Base-by-base conservation (phyloP, 2,113 vertebrate species). In the Rhizomys pruinosus region DNA sequence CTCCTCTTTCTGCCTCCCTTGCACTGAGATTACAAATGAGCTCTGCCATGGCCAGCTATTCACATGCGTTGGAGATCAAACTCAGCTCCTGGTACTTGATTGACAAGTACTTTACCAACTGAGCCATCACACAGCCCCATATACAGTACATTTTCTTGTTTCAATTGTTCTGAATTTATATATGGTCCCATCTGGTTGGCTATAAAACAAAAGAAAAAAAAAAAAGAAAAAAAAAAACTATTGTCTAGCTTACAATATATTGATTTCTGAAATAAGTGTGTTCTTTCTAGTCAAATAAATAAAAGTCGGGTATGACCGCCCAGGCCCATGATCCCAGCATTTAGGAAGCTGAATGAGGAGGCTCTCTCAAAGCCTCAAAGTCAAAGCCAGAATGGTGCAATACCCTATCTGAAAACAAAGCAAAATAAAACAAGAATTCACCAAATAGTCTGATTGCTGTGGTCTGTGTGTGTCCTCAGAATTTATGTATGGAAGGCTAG, bases 231-330 rank as follows among this genome's bases (percentile, higher is more conserved):
- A 79, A 23, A 22, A n/a, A 80, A 69, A 55, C 44, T 19, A n/a
- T 32, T 16, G 34, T 42, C 27, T 71, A 91, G n/a, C 7, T 95
- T 86, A 76, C 20, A 88, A 91, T 2, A 77, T 20, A 69, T 61
- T n/a, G 69, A 69, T 82, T 86, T 16, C 42, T 71, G 20, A 90
- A 87, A 91, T 2, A 88, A 73, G 69, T 64, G 61, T 64, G 42
- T 3, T 92, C 39, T 82, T 90, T 63, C 57, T 82, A 72, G n/a
- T 92, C 20, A 88, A 79, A 87, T 80, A 78, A 79, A 79, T 5
- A 23, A 71, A 92, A 84, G 59, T 44, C 37, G 29, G 29, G 39
- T 29, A 11, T 13, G 17, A 20, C 47, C 5, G 39, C 39, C 9
- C 61, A 84, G 59, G 13, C 42, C 9, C 44, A 15, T 17, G 42